Evolutionary conservation across 2,797 vertebrate genomes (phyloP).

Genomic region (Muscicapa comitata): DNA sequence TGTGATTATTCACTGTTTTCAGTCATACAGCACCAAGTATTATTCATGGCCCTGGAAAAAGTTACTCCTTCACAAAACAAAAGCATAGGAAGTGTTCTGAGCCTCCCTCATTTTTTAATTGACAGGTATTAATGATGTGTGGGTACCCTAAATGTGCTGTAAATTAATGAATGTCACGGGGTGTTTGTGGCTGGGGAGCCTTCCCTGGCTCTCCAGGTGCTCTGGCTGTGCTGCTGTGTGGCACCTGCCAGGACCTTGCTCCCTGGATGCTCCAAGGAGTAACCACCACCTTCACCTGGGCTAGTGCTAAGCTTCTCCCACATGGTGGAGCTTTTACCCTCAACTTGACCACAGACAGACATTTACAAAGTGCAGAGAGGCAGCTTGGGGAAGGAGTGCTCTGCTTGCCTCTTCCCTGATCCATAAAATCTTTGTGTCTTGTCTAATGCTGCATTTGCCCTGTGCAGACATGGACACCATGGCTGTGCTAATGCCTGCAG

Average conservation of each 20-base stretch:
- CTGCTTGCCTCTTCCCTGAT: not conserved
- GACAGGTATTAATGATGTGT: not conserved
- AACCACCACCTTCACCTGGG: not conserved
- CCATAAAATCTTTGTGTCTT: not conserved
- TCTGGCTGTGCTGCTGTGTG: rapidly evolving
- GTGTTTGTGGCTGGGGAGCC: not conserved
- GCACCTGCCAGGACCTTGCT: rapidly evolving
- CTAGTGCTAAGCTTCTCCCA: conserved; percentile 64
- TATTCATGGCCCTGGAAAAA: conserved; percentile 62
- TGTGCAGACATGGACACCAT: rapidly evolving
- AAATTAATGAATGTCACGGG: rapidly evolving
- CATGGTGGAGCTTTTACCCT: conserved; percentile 67
- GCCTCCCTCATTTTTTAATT: not conserved
- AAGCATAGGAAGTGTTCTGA: not conserved
- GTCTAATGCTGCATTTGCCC: not conserved
- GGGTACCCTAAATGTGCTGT: not conserved
- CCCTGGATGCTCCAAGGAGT: not conserved
- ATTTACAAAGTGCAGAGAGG: not conserved
- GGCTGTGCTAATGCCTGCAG: not conserved
- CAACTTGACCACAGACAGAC: conserved; percentile 42
- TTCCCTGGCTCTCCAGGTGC: not conserved
- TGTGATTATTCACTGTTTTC: conserved; percentile 47
- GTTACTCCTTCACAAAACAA: conserved; percentile 27
- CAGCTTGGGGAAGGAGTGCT: not conserved
- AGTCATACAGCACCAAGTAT: conserved; percentile 30